phyloP scores from a whole-genome alignment of 2,797 vertebrate genomes.

The Malurus leucopterus region DNA sequence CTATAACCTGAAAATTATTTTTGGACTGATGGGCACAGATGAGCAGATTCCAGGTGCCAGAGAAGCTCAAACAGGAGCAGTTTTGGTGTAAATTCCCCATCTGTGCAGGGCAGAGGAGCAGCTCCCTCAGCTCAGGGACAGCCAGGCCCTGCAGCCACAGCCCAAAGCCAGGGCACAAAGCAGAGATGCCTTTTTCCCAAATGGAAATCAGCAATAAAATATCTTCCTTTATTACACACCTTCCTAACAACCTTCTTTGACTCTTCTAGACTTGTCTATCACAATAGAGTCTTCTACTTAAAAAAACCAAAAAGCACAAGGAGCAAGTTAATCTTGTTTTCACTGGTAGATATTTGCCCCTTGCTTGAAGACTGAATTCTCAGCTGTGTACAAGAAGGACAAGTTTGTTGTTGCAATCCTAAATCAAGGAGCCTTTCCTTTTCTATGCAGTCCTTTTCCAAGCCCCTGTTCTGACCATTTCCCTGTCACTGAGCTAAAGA shows the following conservation, averaged over 20 bases:
- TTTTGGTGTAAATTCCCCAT: neutral
- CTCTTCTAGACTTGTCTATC: neutral
- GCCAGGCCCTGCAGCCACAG: neutral
- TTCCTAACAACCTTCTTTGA: neutral
- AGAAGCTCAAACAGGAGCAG: neutral
- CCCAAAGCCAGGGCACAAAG: neutral
- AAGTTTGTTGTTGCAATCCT: neutral
- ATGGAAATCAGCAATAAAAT: neutral
- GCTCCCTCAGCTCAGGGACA: neutral
- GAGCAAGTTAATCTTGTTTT: neutral
- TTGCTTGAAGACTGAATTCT: neutral
- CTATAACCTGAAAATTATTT: neutral
- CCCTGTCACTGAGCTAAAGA: neutral
- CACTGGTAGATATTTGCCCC: neutral
- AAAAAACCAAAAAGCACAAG: no score
- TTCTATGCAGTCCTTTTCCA: neutral
- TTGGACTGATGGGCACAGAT: neutral
- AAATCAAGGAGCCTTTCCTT: neutral
- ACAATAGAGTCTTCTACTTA: neutral
- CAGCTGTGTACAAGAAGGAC: neutral
- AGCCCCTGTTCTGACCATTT: neutral
- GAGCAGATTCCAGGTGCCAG: neutral
- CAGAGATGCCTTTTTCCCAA: neutral
- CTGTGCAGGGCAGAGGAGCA: neutral
- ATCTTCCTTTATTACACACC: accelerated